A percentile compares a stretch with the other conserved stretches of the same genome.
Conservation (phyloP, 2,888 invertebrate genomes). For the Tetranychus truncatus region DNA sequence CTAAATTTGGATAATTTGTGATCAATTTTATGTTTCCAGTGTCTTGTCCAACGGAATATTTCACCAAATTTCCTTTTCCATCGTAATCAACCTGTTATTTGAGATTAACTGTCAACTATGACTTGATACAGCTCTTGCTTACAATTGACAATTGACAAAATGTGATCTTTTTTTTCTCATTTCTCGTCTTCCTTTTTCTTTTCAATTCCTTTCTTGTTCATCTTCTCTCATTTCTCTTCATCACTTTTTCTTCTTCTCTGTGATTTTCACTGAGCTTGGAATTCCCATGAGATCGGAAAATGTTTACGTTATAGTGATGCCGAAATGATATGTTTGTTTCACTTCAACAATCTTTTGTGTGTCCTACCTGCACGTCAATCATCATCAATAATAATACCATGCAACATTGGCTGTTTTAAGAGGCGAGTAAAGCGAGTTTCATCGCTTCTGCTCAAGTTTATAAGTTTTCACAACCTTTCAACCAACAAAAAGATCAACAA, state of each 20-base stretch:
- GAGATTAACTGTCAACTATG: no score
- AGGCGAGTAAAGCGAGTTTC: neutral
- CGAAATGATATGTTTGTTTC: neutral
- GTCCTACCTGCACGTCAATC: conserved; percentile 1
- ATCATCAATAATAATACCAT: neutral
- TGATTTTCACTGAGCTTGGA: neutral
- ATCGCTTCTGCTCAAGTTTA: neutral
- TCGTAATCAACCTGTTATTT: no score
- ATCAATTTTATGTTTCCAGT: no score
- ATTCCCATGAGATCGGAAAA: conserved; percentile 1
- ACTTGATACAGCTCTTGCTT: no score
- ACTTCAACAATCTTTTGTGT: neutral
- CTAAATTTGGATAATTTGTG: no score
- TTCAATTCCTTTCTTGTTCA: neutral
- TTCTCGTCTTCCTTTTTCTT: neutral
- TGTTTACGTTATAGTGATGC: neutral
- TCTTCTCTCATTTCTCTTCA: neutral
- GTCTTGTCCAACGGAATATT: no score
- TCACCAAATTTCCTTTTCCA: no score
- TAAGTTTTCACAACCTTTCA: neutral
- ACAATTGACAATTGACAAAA: neutral
- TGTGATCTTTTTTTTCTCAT: neutral
- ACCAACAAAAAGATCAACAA: neutral
- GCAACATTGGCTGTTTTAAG: neutral
- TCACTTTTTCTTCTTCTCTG: neutral